Conservation (phyloP, 2,797 vertebrate species). For the Knipowitschia caucasica region DNA sequence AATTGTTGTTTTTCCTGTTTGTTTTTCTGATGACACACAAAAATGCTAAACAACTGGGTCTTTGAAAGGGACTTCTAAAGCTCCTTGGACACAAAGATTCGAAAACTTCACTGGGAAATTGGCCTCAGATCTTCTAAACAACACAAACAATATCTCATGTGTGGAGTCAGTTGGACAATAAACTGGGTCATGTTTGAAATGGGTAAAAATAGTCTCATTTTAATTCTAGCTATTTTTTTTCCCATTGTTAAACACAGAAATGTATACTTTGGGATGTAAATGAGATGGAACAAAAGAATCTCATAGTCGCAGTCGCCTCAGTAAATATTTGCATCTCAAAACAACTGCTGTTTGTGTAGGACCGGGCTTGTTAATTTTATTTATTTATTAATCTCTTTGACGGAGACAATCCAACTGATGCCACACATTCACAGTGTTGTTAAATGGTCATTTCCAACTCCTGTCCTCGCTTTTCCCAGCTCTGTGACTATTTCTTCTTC, state of each 20-base stretch:
- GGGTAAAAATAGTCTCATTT: constrained; percentile 55
- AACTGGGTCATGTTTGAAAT: constrained; percentile 47
- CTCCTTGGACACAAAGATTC: not conserved
- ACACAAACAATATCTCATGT: constrained; percentile 12
- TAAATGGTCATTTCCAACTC: no score
- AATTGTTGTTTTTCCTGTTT: not conserved
- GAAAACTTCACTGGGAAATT: not conserved
- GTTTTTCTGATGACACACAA: not conserved
- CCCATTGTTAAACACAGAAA: constrained; percentile 56
- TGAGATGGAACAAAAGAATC: constrained; percentile 69
- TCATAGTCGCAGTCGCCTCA: no score
- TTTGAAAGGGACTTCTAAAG: not conserved
- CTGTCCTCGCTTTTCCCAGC: no score
- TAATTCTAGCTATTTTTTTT: constrained; percentile 47
- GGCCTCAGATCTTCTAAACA: not conserved
- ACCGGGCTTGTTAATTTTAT: not conserved
- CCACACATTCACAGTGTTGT: no score
- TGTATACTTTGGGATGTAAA: constrained; percentile 66
- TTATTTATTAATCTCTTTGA: no score
- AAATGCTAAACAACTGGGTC: not conserved
- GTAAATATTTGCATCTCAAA: constrained; percentile 64
- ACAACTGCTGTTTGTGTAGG: constrained; percentile 44
- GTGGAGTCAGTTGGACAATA: constrained; percentile 30
- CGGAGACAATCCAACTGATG: no score
- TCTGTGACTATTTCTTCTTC: no score